Percentiles rank a stretch among this genome's conserved stretches.
These are phyloP conservation scores for Neria commutata DNA, from an alignment of 2,888 invertebrate species.

Conservation along the genomic window DNA sequence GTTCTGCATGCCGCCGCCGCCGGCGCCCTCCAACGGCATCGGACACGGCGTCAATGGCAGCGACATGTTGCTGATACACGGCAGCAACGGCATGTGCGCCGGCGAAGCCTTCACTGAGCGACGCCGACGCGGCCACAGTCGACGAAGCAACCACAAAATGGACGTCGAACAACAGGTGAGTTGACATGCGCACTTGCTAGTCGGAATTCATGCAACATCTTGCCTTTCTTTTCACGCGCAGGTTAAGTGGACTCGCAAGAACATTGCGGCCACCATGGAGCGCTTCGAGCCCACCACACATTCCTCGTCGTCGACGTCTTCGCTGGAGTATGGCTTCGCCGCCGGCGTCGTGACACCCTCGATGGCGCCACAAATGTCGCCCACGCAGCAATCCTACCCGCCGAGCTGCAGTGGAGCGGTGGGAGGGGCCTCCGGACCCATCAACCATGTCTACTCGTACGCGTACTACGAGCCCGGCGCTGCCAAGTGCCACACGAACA, in stretches of 20 bases:
- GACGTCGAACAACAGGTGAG: slow-evolving; percentile 60
- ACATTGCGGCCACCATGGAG: slow-evolving; percentile 71
- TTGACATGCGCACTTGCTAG: not conserved
- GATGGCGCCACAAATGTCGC: slow-evolving; percentile 39
- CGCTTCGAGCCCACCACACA: slow-evolving; percentile 66
- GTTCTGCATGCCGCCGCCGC: slow-evolving; percentile 56
- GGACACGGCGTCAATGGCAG: slow-evolving; percentile 36
- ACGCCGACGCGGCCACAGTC: slow-evolving; percentile 54
- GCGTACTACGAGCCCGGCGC: slow-evolving; percentile 80
- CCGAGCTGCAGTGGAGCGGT: slow-evolving; percentile 39
- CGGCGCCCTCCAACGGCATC: slow-evolving; percentile 41
- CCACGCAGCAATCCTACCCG: slow-evolving; percentile 28
- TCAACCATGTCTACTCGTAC: slow-evolving; percentile 75
- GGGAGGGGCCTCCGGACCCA: slow-evolving; percentile 38
- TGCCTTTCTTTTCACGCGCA: slow-evolving; percentile 25
- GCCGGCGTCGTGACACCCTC: slow-evolving; percentile 57
- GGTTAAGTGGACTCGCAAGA: slow-evolving; percentile 70
- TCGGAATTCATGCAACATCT: not conserved
- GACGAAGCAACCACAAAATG: slow-evolving; percentile 59
- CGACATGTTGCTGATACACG: slow-evolving; percentile 45
- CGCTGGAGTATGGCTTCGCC: slow-evolving; percentile 57
- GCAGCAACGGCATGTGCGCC: slow-evolving; percentile 21
- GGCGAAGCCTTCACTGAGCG: slow-evolving; percentile 56
- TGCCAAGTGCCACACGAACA: slow-evolving; percentile 68
- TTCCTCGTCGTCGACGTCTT: slow-evolving; percentile 51